A percentile compares a stretch with the other conserved stretches of the same genome.
Evolutionary conservation across 1,140 invertebrate genomes (phyloP).

Genomic region (Hylyphantes graminicola): DNA sequence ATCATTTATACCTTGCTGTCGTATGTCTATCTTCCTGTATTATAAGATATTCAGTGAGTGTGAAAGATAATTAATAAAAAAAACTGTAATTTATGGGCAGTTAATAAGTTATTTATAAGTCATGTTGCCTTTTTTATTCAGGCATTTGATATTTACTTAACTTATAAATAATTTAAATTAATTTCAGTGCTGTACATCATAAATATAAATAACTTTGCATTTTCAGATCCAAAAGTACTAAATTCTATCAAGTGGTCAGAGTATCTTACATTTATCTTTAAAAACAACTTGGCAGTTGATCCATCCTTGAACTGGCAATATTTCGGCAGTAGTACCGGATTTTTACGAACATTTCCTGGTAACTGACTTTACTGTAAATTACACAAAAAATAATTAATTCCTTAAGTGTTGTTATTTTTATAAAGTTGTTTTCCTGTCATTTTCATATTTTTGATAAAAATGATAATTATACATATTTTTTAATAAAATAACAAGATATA

Average conservation of each 20-base stretch:
- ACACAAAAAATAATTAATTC: background rate
- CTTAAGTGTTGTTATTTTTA: background rate
- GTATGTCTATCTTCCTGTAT: too few species aligned
- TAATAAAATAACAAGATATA: too few species aligned
- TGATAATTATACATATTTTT: too few species aligned
- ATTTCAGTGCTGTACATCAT: too few species aligned
- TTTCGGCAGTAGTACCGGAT: slow-evolving; percentile 92
- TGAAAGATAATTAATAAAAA: too few species aligned
- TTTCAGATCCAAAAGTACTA: slow-evolving; percentile 73
- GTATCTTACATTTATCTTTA: slow-evolving; percentile 83
- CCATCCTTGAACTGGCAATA: slow-evolving; percentile 94
- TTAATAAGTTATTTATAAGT: too few species aligned
- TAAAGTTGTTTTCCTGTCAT: background rate
- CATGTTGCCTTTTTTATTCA: background rate
- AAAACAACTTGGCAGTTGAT: slow-evolving; percentile 86
- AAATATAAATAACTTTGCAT: background rate
- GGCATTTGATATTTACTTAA: background rate
- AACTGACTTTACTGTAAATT: slow-evolving; percentile 1
- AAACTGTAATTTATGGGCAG: too few species aligned
- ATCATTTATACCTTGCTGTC: too few species aligned
- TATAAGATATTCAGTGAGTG: too few species aligned
- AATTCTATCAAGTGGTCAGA: slow-evolving; percentile 89
- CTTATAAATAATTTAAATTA: too few species aligned
- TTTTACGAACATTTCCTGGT: slow-evolving; percentile 91
- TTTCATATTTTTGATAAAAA: background rate